A percentile compares a stretch with the other conserved stretches of the same genome.
phyloP scores from a whole-genome alignment of 2,888 invertebrate species.

The Philonicus albiceps region DNA sequence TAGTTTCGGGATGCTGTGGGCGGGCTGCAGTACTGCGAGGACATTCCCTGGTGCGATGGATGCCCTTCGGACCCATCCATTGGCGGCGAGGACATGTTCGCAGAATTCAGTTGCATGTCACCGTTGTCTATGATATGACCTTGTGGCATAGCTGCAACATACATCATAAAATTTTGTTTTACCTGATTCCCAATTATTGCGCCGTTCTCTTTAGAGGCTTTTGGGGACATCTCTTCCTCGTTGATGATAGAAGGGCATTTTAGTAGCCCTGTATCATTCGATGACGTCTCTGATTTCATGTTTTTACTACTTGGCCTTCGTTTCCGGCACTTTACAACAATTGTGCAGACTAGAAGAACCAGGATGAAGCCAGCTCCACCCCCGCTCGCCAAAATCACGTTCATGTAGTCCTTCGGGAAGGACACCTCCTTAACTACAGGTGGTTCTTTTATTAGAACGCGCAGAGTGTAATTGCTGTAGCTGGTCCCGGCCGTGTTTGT shows the following conservation, averaged over 20 bases:
- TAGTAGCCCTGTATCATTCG: conserved; percentile 65
- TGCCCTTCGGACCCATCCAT: conserved; percentile 59
- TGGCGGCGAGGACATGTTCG: conserved; percentile 47
- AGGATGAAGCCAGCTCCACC: conserved; percentile 72
- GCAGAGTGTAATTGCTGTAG: conserved; percentile 82
- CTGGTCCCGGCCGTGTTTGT: conserved; percentile 84
- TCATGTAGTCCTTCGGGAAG: conserved; percentile 75
- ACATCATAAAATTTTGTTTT: conserved; percentile 61
- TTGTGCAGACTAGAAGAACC: conserved; percentile 71
- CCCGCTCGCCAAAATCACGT: conserved; percentile 73
- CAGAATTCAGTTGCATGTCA: conserved; percentile 50
- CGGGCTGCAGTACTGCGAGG: conserved; percentile 67
- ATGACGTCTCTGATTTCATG: conserved; percentile 70
- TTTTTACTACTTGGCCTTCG: conserved; percentile 62
- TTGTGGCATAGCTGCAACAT: conserved; percentile 55
- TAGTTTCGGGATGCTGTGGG: conserved; percentile 66
- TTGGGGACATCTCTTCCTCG: conserved; percentile 57
- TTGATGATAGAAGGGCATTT: conserved; percentile 65
- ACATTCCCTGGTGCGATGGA: conserved; percentile 58
- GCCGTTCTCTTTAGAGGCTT: conserved; percentile 56
- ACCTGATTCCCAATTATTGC: conserved; percentile 57
- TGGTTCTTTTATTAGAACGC: conserved; percentile 77
- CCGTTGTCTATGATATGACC: conserved; percentile 52
- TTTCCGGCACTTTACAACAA: conserved; percentile 68
- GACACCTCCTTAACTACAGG: conserved; percentile 73